Evolutionary conservation across 1,140 invertebrate species (phyloP), one percentile per base, ranked within the genome.

Genomic region (Drosophila teissieri): DNA sequence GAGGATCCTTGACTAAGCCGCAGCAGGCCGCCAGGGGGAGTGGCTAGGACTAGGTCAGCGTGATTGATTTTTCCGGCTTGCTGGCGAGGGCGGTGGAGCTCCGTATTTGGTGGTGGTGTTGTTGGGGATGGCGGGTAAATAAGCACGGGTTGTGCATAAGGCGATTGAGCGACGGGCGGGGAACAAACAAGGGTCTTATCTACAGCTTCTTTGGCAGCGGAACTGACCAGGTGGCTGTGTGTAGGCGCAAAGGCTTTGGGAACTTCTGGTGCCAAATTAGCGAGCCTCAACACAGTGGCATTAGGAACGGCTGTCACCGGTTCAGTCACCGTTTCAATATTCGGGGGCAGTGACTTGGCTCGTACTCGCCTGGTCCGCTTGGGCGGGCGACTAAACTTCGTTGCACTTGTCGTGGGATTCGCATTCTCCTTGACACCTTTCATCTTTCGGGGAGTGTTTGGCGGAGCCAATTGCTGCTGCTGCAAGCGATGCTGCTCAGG

Each of bases 11-110:
- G 54, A n/a, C 44, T 68, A 2, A 90, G 73, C 1, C 68, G 51
- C 4, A 85, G 14, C 2, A 90, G 7, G 4, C 64, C 54, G 19
- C 56, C 86, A 0, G 86, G 63, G 15, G 77, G 80, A 19, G 58
- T 58, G n/a, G 44, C 14, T 1, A 10, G 15, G 1, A 11, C 11
- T 8, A 0, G 42, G 0, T 34, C 27, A 1, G 34, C 11, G 3
- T 42, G 27, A 4, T 73, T 58, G 0, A 48, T 51, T 2, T 42
- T 49, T 5, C 80, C 76, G 0, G 64, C 54, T 11, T 34, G 6
- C 45, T 78, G 80, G 1, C 73, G 63, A 3, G n/a, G 15, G 34
- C 31, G 15, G 31, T 60, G 83, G 1, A 68, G 34, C 4, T 55
- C 45, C 8, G 27, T 2, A 19, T 27, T 40, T 8, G 34, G 12